Evolutionary conservation across 1,140 invertebrate species (phyloP), one percentile per base, ranked within the genome.

Genomic region (Meloidogyne chitwoodi): DNA sequence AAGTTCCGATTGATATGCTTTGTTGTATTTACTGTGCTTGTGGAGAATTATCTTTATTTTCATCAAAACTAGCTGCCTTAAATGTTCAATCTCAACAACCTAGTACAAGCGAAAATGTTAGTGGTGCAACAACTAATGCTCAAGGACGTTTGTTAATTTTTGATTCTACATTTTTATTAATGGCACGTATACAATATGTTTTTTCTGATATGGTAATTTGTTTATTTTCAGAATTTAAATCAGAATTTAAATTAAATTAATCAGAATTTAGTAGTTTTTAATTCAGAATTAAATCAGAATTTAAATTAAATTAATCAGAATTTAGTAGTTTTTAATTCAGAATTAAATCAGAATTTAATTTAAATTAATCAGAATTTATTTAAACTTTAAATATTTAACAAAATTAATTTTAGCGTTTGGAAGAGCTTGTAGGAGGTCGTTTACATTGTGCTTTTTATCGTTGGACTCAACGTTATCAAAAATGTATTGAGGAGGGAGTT

Each of bases 91-190:
- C 71, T 2, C 71, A 73, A 63, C 5, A 29, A 34, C 44, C 5
- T 2, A 48, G 24, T 44, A 69, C 68, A 26, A n/a, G 61, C 8
- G 68, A 70, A 19, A 66, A 71, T 48, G 41, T 62, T 19, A 62
- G 68, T 6, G 77, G 44, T n/a, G 26, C 63, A 41, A 79, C 63
- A 31, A 71, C 41, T 24, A 73, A 34, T 38, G 24, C 24, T 0
- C 71, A 73, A 29, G 71, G 56, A 2, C 2, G 77, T 16, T 41
- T 78, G 27, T 31, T 79, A 11, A 80, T 78, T 68, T 78, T 78
- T 44, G 77, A 78, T 44, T 74, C 76, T 12, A 78, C 77, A 24
- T 78, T 78, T 73, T 56, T 80, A 63, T 68, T 78, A 64, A 63
- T 78, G 34, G 64, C 77, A 2, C 41, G 77, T 16, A 78, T 78